A percentile compares a stretch with the other conserved stretches of the same genome.
Conservation (phyloP, 2,797 vertebrate genomes). For the Leuciscus waleckii region DNA sequence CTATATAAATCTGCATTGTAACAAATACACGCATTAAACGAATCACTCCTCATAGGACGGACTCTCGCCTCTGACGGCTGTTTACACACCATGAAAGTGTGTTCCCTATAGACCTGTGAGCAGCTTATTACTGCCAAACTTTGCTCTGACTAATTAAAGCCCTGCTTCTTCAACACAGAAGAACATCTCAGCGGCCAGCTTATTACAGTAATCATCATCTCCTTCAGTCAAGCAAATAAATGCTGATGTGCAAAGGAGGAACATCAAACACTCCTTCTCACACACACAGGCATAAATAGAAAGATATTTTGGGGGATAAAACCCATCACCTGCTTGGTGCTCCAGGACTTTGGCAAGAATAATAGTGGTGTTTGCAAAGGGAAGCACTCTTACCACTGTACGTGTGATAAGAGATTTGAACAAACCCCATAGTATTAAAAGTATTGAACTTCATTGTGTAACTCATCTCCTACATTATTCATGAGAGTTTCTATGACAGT, state of each 20-base stretch:
- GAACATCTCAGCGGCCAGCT: conserved; percentile 11
- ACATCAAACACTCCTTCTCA: conserved; percentile 6
- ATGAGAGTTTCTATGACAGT: not conserved
- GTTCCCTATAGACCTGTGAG: conserved; percentile 6
- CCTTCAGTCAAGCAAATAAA: conserved; percentile 41
- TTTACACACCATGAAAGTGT: conserved; percentile 5
- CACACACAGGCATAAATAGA: not conserved
- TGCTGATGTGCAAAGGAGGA: conserved; percentile 35
- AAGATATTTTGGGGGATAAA: conserved; percentile 23
- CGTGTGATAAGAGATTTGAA: not conserved
- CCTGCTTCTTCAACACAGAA: conserved; percentile 33
- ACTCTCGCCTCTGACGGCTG: conserved; percentile 12
- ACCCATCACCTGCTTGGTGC: not conserved
- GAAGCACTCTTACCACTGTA: not conserved
- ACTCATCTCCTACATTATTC: not conserved
- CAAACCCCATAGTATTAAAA: not conserved
- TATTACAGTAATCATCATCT: conserved; percentile 45
- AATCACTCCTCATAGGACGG: conserved; percentile 15
- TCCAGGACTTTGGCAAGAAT: not conserved
- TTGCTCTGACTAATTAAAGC: conserved; percentile 38
- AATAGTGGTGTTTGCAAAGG: not conserved
- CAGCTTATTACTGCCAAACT: conserved; percentile 30
- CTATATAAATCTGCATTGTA: conserved; percentile 15
- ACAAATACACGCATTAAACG: conserved; percentile 23
- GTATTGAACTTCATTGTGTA: not conserved